A percentile compares a stretch with the other conserved stretches of the same genome.
Evolutionary conservation across 2,797 vertebrate genomes (phyloP).

Genomic region (Hypotaenidia philippensis): DNA sequence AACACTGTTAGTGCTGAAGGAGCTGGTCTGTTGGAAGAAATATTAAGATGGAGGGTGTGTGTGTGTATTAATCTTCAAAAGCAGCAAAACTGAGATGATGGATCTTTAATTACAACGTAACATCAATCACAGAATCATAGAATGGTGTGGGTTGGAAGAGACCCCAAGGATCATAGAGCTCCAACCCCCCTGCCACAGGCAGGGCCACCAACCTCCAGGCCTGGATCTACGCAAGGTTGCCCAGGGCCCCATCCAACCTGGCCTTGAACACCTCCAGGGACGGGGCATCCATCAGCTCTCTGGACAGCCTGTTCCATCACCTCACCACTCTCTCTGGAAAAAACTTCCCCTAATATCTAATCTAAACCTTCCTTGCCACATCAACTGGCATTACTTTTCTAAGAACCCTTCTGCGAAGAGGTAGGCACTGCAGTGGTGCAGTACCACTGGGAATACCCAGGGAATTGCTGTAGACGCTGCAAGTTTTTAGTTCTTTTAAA

Average conservation of each 20-base stretch:
- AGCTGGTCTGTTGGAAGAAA: not conserved
- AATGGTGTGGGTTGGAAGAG: too few relatives aligned
- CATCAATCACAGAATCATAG: too few relatives aligned
- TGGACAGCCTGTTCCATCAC: too few relatives aligned
- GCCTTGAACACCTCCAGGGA: too few relatives aligned
- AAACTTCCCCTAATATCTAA: too few relatives aligned
- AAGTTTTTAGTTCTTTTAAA: not conserved
- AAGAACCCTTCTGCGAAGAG: not conserved
- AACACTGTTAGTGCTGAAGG: not conserved
- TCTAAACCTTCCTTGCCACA: not conserved
- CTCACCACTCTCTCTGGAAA: not conserved
- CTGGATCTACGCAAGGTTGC: too few relatives aligned
- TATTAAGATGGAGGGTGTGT: not conserved
- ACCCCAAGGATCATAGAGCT: too few relatives aligned
- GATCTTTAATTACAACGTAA: not conserved
- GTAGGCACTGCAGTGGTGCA: not conserved
- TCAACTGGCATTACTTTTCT: not conserved
- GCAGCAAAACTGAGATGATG: not conserved
- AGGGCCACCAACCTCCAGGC: too few relatives aligned
- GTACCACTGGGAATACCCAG: not conserved
- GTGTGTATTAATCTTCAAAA: not conserved
- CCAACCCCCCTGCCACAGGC: too few relatives aligned
- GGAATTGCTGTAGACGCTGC: not conserved
- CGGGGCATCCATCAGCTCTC: too few relatives aligned
- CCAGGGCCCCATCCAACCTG: too few relatives aligned